phyloP scores from a whole-genome alignment of 2,888 invertebrate genomes.

The Amiota mariae region DNA sequence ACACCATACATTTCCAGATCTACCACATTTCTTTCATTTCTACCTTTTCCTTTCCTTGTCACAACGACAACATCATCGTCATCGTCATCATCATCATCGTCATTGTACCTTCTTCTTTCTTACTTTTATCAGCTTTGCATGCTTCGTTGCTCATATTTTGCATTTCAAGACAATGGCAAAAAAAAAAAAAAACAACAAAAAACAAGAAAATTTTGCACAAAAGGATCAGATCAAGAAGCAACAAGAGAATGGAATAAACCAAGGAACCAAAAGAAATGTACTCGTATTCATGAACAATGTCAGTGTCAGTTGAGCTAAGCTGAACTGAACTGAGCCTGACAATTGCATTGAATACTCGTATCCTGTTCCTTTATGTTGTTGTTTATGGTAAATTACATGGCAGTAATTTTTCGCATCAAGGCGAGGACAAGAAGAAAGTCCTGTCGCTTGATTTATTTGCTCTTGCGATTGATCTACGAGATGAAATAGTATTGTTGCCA shows the following conservation, averaged over 20 bases:
- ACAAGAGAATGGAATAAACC: neutral
- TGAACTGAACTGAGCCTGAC: neutral
- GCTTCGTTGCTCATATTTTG: conserved; percentile 24
- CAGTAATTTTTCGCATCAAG: conserved; percentile 4
- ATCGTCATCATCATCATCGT: neutral
- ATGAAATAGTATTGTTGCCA: neutral
- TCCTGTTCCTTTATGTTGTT: conserved; percentile 1
- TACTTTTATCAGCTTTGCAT: conserved; percentile 13
- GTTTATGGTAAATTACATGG: conserved; percentile 24
- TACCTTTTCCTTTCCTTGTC: neutral
- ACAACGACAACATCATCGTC: neutral
- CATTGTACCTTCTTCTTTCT: neutral
- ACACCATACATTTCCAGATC: conserved; percentile 11
- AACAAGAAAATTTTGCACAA: conserved; percentile 6
- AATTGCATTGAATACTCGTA: neutral
- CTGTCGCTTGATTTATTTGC: conserved; percentile 11
- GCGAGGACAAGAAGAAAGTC: neutral
- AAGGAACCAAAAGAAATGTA: neutral
- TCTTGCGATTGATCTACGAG: neutral
- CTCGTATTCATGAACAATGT: neutral
- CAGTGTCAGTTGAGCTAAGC: neutral
- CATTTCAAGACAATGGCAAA: conserved; percentile 6
- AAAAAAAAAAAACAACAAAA: neutral
- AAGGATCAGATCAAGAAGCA: conserved; percentile 10
- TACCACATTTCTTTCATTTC: neutral